A percentile compares a stretch with the other conserved stretches of the same genome.
phyloP scores from a whole-genome alignment of 2,113 vertebrate species.

The Myocastor coypus region DNA sequence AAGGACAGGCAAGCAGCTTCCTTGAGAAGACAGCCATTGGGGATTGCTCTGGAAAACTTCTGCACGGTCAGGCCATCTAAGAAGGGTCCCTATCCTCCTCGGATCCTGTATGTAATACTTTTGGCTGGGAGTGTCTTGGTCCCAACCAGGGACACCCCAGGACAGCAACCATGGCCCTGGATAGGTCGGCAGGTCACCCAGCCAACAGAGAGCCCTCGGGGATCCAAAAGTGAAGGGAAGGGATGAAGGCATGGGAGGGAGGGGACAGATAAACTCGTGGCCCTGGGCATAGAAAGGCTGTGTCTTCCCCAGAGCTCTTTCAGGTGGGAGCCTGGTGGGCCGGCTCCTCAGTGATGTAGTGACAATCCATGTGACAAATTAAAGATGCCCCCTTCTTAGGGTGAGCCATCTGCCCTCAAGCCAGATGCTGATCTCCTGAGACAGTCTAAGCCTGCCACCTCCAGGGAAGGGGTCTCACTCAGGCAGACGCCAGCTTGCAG shows the following conservation, averaged over 20 bases:
- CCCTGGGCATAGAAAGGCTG: neutral
- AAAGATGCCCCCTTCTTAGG: neutral
- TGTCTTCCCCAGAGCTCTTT: neutral
- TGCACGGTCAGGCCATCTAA: neutral
- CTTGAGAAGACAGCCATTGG: neutral
- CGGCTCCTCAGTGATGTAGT: accelerated
- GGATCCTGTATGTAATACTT: neutral
- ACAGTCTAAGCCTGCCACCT: neutral
- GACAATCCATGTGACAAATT: neutral
- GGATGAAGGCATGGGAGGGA: neutral
- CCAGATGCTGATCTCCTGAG: neutral
- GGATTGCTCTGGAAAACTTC: neutral
- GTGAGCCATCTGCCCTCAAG: neutral
- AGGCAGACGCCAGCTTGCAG: neutral
- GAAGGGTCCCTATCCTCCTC: neutral
- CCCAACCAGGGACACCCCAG: neutral
- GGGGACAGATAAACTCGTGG: neutral
- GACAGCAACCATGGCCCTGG: neutral
- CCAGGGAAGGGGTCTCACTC: neutral
- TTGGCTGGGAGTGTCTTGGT: neutral
- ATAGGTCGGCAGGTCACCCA: neutral
- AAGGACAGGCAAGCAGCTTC: neutral
- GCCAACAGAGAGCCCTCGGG: too few relatives aligned
- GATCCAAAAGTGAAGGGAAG: neutral
- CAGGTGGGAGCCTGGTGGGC: neutral